Percentiles rank a stretch among this genome's conserved stretches.
phyloP scores from a whole-genome alignment of 2,888 invertebrate genomes.

The Lepeophtheirus nordmannii region DNA sequence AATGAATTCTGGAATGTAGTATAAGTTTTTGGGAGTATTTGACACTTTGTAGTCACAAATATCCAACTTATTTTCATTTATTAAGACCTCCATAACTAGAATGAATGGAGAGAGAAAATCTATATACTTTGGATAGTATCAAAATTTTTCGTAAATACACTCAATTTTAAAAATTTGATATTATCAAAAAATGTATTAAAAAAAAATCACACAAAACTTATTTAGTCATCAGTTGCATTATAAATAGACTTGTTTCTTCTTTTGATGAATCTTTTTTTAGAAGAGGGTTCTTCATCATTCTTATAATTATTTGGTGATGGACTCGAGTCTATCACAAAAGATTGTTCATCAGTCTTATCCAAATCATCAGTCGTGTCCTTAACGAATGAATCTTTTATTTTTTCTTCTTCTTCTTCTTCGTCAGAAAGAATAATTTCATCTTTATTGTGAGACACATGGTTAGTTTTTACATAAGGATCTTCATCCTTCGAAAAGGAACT shows the following conservation, averaged over 20 bases:
- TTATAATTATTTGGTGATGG: background rate
- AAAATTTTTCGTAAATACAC: too few relatives aligned
- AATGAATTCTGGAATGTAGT: conserved; percentile 76
- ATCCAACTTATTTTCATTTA: background rate
- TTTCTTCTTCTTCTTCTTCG: conserved; percentile 29
- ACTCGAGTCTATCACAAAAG: too few relatives aligned
- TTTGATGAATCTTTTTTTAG: conserved; percentile 22
- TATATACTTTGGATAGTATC: too few relatives aligned
- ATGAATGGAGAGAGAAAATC: too few relatives aligned
- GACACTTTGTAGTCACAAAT: background rate
- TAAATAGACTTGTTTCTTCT: conserved; percentile 23
- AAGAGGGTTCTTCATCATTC: background rate
- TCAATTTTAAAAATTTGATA: too few relatives aligned
- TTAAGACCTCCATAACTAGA: too few relatives aligned
- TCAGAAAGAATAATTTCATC: conserved; percentile 32
- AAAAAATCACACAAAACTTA: background rate
- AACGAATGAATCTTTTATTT: conserved; percentile 18
- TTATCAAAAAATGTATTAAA: background rate
- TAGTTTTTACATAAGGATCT: background rate
- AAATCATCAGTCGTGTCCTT: background rate
- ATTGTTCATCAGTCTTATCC: too few relatives aligned
- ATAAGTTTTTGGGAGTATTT: conserved; percentile 43
- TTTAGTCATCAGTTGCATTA: conserved; percentile 7
- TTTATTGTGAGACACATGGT: conserved; percentile 29
- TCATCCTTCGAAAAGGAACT: background rate